A percentile compares a stretch with the other conserved stretches of the same genome.
These are phyloP conservation scores for Tachina fera DNA, from an alignment of 2,888 invertebrate genomes.

Conservation along the genomic window DNA sequence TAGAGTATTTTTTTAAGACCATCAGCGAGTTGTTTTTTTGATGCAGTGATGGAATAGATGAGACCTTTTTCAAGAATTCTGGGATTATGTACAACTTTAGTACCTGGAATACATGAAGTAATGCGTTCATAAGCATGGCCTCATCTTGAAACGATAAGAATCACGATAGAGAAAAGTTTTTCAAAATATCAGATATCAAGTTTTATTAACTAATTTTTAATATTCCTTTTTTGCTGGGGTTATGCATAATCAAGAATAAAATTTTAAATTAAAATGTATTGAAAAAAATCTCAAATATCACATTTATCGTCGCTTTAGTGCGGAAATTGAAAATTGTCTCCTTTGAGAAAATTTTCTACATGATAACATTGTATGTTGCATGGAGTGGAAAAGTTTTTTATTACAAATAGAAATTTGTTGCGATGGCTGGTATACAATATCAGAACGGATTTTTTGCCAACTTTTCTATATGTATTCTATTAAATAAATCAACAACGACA, in stretches of 20 bases:
- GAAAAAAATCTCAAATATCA: constrained; percentile 72
- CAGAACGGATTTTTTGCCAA: background rate
- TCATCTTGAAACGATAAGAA: too few relatives aligned
- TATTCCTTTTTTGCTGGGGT: too few relatives aligned
- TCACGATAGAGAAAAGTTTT: too few relatives aligned
- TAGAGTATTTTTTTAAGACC: too few relatives aligned
- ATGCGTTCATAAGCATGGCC: too few relatives aligned
- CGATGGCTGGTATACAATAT: constrained; percentile 5
- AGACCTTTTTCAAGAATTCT: too few relatives aligned
- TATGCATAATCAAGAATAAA: constrained; percentile 14
- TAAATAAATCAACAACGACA: constrained; percentile 12
- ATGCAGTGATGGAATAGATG: too few relatives aligned
- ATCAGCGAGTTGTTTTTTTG: too few relatives aligned
- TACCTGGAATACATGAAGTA: too few relatives aligned
- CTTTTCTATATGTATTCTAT: constrained; percentile 14
- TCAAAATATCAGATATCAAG: too few relatives aligned
- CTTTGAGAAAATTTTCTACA: constrained; percentile 74
- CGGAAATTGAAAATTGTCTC: constrained; percentile 77
- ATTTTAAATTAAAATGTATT: constrained; percentile 50
- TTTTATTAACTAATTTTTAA: too few relatives aligned
- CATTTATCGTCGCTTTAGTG: constrained; percentile 71
- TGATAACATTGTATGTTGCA: constrained; percentile 59
- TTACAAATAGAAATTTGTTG: background rate
- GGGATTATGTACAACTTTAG: too few relatives aligned
- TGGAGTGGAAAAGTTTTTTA: constrained; percentile 20